phyloP scores from a whole-genome alignment of 2,888 invertebrate genomes.

The Clusia tigrina region DNA sequence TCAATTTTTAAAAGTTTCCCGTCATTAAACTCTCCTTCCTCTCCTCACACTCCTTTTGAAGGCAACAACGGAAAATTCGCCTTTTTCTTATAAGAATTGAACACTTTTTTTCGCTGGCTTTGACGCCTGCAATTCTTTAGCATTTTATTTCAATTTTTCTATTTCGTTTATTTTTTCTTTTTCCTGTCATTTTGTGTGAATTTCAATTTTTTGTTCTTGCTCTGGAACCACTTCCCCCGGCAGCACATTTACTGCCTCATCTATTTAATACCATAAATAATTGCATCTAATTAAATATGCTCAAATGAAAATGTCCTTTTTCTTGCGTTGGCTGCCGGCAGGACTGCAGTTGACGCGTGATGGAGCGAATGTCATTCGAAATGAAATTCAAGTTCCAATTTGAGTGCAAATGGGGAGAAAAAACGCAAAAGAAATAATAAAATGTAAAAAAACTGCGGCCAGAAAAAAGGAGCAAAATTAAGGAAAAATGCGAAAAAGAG shows the following conservation, averaged over 20 bases:
- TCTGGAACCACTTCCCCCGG: not conserved
- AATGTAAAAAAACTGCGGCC: constrained; percentile 18
- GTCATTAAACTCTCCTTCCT: constrained; percentile 51
- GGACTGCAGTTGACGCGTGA: constrained; percentile 62
- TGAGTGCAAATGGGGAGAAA: constrained; percentile 37
- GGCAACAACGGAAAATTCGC: not conserved
- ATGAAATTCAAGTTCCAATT: constrained; percentile 63
- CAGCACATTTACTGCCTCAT: constrained; percentile 62
- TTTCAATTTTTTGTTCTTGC: constrained; percentile 8
- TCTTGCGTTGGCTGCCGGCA: constrained; percentile 18
- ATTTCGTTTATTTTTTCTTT: constrained; percentile 10
- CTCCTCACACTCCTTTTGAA: too few relatives aligned
- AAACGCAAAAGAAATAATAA: constrained; percentile 29
- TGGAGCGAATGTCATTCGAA: constrained; percentile 64
- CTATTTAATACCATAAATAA: constrained; percentile 64
- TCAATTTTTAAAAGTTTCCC: constrained; percentile 58
- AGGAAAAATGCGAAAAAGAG: constrained; percentile 24
- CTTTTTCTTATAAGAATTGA: constrained; percentile 44
- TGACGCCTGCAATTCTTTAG: constrained; percentile 51
- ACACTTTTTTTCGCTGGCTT: constrained; percentile 33
- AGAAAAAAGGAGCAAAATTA: constrained; percentile 32
- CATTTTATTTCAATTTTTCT: constrained; percentile 57
- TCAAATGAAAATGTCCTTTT: constrained; percentile 62
- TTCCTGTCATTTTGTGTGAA: constrained; percentile 32
- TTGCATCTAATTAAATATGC: constrained; percentile 64